These are phyloP conservation scores for Diachasma alloeum DNA, from an alignment of 1,140 invertebrate genomes.

Conservation along the genomic window DNA sequence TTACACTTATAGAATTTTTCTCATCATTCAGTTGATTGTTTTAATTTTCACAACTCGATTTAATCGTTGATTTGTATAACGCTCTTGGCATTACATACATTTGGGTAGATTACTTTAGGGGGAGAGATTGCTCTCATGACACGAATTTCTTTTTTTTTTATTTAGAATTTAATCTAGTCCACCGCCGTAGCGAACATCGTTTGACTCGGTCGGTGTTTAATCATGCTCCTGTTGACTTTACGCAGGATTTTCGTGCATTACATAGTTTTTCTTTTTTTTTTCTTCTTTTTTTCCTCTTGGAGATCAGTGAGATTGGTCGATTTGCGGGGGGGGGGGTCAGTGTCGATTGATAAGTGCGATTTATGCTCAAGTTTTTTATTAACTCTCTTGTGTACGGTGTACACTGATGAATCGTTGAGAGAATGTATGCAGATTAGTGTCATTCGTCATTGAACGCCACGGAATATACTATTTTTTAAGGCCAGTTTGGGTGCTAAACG, in stretches of 20 bases:
- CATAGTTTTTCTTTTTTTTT: background rate
- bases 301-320: background rate
- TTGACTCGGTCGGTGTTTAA: background rate
- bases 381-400: no score
- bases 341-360: background rate
- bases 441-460: background rate
- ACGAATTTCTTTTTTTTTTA: background rate
- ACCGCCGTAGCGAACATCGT: background rate
- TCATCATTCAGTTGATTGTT: background rate
- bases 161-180: slow-evolving; percentile 10
- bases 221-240: background rate
- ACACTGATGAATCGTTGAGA: no score
- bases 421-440: no score
- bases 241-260: background rate
- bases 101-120: background rate
- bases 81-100: background rate
- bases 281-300: background rate
- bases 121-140: background rate
- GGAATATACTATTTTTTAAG: background rate
- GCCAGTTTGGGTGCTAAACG: slow-evolving; percentile 27
- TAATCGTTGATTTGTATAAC: background rate
- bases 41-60: background rate
- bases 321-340: no score
- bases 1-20: slow-evolving; percentile 44
- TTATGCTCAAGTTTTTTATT: background rate